phyloP scores from a whole-genome alignment of 2,797 vertebrate genomes.

The Tapirus indicus region DNA sequence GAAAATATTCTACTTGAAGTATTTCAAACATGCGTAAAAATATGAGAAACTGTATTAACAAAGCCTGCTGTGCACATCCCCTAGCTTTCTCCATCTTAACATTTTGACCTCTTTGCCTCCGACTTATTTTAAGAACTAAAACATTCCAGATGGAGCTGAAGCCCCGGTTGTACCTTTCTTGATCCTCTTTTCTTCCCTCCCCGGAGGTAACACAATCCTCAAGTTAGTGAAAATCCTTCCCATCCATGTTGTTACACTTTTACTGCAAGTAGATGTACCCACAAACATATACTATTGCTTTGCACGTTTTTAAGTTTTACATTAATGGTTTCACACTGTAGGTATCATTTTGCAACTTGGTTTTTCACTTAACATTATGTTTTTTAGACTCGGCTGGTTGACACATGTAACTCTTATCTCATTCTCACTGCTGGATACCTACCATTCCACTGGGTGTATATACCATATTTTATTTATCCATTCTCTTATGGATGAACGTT shows the following conservation, averaged over 20 bases:
- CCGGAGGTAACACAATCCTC: neutral
- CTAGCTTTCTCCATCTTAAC: neutral
- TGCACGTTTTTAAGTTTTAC: constrained; percentile 11
- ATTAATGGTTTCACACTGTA: neutral
- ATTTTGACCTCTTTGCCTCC: neutral
- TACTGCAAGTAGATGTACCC: neutral
- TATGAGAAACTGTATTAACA: neutral
- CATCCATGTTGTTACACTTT: neutral
- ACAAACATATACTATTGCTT: neutral
- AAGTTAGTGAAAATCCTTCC: neutral
- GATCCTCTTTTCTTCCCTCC: neutral
- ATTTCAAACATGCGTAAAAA: neutral
- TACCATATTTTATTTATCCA: neutral
- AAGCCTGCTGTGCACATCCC: neutral
- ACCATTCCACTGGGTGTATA: neutral
- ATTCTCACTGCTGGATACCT: neutral
- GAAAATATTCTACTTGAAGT: neutral
- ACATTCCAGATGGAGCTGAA: neutral
- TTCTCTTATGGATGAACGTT: neutral
- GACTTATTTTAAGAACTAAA: constrained; percentile 15
- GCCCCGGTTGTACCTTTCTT: neutral
- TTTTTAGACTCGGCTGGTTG: neutral
- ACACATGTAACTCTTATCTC: neutral
- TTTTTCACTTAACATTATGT: neutral
- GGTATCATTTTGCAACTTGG: neutral